Evolutionary conservation across 2,113 vertebrate species (phyloP), one percentile per base, ranked within the genome.

Genomic region (Strigops habroptila): DNA sequence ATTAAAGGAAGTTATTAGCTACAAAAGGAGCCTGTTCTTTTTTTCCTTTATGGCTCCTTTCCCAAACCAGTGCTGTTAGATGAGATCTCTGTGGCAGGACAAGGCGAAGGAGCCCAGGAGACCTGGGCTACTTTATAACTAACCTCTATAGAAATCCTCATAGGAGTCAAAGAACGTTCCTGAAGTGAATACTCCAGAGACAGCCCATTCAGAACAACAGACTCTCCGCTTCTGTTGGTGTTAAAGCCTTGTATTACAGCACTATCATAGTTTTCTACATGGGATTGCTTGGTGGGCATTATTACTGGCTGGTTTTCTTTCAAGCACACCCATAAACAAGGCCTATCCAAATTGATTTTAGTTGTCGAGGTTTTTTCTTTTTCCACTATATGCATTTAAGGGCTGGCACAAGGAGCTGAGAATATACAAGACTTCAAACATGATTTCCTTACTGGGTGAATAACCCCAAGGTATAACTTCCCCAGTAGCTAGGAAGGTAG

Each of bases 1-100:
- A 96, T 96, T 95, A 96, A 92, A 96, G 95, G 96, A 96, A 97
- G 91, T 96, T 96, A 94, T 95, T 96, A 96, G 92, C 94, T 92
- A 97, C 96, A 96, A 96, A 97, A 93, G 92, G 74, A 97, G 95
- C 74, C 91, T 96, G 96, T 96, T 96, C 91, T 93, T 82, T 79
- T 68, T 91, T 94, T 49, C 77, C 62, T 84, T 82, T 78, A 77
- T 95, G 96, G 95, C 93, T 94, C 55, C 86, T 96, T 97, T 96
- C 96, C 95, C 92, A 96, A 91, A n/a, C 52, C 65, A 82, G 77
- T 35, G 74, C 77, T 89, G 83, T 51, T 80, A 84, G 83, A 73
- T 82, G 92, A 84, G 88, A 92, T 84, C 93, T 73, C 67, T 93
- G 93, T 35, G 88, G 86, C 83, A 91, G 88, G 83, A 93, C 81